Base-by-base conservation (phyloP, 1,140 invertebrate genomes). In the Drosophila orosa region DNA sequence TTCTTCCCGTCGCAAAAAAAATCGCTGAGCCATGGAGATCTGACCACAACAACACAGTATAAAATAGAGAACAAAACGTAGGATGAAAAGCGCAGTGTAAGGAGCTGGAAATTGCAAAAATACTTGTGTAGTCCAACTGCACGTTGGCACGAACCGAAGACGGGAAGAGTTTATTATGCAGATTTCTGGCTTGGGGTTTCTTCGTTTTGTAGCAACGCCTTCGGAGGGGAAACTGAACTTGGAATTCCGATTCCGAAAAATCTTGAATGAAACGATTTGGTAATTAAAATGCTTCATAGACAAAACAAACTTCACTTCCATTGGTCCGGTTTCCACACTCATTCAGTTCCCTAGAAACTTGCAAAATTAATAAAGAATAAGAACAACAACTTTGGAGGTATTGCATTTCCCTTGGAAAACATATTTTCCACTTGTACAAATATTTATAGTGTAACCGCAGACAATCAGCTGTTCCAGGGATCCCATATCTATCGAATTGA, bases 401-500 rank as follows among this genome's bases (percentile, higher is more conserved):
- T 71, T 71, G 67, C 42, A 58, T 72, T 71, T 72, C 66, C 42
- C 1, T 27, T 27, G 33, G 66, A 71, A 55, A 68, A 58, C 68
- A 71, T 15, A 71, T 71, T 72, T 71, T 37, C 68, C 50, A 71
- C 66, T 72, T 72, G 68, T 48, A 57, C 35, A 71, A 72, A 72
- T 72, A 71, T 72, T 72, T 71, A 71, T 72, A 29, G 39, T 47
- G 68, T 47, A 72, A 71, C 52, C 24, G 42, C 67, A 71, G 67
- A 57, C 65, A 56, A 71, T 71, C 67, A 71, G 67, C 67, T 71
- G 67, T 71, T 71, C 65, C 65, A 33, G 27, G 40, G 33, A 71
- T 71, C 67, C 40, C 40, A 71, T 58, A 58, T 71, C 67, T 39
- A 71, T 39, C 67, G 52, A 27, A 25, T 17, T 29, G 44, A 57